Base-by-base conservation (phyloP, 2,888 invertebrate species). In the Drosophila helvetica region DNA sequence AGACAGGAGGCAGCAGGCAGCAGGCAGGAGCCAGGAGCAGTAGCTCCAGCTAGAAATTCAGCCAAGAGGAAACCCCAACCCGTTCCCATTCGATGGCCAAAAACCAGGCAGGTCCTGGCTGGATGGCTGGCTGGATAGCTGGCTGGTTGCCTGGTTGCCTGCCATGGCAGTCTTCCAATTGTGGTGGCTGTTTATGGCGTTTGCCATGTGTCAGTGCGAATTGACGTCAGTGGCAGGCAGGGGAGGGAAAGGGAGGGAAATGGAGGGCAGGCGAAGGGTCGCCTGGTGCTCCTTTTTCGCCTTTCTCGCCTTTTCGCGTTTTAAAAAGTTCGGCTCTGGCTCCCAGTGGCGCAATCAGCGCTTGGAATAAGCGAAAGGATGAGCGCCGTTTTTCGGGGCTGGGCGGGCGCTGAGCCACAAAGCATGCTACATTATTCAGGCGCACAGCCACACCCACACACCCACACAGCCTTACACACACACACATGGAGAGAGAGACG, bases 261-360 rank as follows among this genome's bases (percentile, higher is more conserved):
- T 19, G 19, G 19, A 19, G 2, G 19, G 19, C 22, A 22, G 1
- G 22, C 4, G 53, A n/a, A 48, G 43, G 45, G 45, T 17, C 46
- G 17, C 22, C 27, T 55, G 53, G 25, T 25, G 50, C 30, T 45
- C 18, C 25, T 57, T 25, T 18, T 51, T 55, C 25, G 56, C 54
- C 57, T 50, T 58, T 61, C 73, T 74, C 68, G 79, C 77, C 77
- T 74, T 76, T 83, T 78, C 78, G 88, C 86, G 83, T 78, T 85
- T 78, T 68, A 71, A 84, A 84, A 86, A 74, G 80, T 82, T 74
- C 56, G 70, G n/a, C n/a, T n/a, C 54, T 7, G 68, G 50, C 74
- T 85, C 88, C 88, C 88, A 86, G 75, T 83, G 89, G 85, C 79
- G 84, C 85, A 85, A 88, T 85, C 85, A 85, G 80, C 85, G 79